Evolutionary conservation across 2,888 invertebrate genomes (phyloP).

Genomic region (Meloe dianella): DNA sequence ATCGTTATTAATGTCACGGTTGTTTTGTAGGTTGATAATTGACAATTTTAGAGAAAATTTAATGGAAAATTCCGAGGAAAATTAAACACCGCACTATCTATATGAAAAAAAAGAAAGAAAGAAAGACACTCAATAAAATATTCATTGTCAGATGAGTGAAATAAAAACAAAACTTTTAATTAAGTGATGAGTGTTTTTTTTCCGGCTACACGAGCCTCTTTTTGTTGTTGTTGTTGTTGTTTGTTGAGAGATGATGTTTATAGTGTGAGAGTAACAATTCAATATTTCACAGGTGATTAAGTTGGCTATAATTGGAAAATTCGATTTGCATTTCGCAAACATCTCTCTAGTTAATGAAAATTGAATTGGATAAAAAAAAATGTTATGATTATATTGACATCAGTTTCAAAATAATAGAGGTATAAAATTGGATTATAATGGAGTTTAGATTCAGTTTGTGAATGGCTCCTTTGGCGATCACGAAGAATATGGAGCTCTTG

Average conservation of each 20-base stretch:
- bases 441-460: background rate
- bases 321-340: constrained; percentile 10
- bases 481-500: background rate
- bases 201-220: too few relatives aligned
- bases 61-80: background rate
- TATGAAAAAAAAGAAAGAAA: background rate
- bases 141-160: too few relatives aligned
- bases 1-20: background rate
- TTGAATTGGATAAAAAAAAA: background rate
- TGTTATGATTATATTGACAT: constrained; percentile 1
- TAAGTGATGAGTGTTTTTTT: too few relatives aligned
- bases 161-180: background rate
- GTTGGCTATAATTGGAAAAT: background rate
- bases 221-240: too few relatives aligned
- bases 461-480: constrained; percentile 1
- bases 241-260: too few relatives aligned
- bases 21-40: background rate
- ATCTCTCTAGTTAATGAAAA: background rate
- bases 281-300: constrained; percentile 5
- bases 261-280: too few relatives aligned
- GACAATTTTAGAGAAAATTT: background rate
- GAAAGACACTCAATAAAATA: too few relatives aligned
- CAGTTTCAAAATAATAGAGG: constrained; percentile 5
- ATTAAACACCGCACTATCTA: background rate
- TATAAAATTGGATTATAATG: constrained; percentile 4